Percentiles rank a stretch among this genome's conserved stretches.
Conservation (phyloP, 2,888 invertebrate species). For the Zygogramma bicolorata region DNA sequence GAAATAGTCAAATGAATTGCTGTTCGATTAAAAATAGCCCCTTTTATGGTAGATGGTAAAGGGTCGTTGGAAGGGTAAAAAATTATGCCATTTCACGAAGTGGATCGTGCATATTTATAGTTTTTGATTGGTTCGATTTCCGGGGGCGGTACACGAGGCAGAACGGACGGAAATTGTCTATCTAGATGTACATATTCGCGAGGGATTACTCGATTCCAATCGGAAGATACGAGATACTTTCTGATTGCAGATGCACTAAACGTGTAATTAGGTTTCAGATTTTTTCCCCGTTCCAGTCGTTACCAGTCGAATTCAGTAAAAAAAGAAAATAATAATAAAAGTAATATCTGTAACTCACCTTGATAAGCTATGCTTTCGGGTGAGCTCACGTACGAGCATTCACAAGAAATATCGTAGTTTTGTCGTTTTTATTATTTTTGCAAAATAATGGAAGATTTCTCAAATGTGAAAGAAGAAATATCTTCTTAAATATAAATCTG, state of each 20-base stretch:
- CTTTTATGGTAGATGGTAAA: neutral
- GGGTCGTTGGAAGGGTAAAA: neutral
- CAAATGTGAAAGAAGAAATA: too few species aligned
- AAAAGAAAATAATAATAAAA: too few species aligned
- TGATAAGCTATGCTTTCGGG: too few species aligned
- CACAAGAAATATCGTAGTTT: too few species aligned
- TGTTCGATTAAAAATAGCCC: neutral
- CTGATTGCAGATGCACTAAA: neutral
- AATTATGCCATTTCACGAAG: neutral
- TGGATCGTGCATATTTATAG: conserved; percentile 23
- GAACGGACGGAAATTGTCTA: conserved; percentile 32
- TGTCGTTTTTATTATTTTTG: too few species aligned
- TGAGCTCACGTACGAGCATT: too few species aligned
- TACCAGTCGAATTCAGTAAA: too few species aligned
- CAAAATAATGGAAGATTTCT: too few species aligned
- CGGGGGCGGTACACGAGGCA: conserved; percentile 18
- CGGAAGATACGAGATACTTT: neutral
- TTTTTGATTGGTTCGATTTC: conserved; percentile 37
- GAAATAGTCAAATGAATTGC: neutral
- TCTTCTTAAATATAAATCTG: too few species aligned
- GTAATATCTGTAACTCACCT: too few species aligned
- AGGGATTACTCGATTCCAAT: neutral
- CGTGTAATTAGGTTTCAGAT: too few species aligned
- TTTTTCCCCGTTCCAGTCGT: too few species aligned
- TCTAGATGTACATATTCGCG: neutral